Base-by-base conservation (phyloP, 37 sponge, comb jelly and placozoan species). In the Halisarca cf. caerulea region DNA sequence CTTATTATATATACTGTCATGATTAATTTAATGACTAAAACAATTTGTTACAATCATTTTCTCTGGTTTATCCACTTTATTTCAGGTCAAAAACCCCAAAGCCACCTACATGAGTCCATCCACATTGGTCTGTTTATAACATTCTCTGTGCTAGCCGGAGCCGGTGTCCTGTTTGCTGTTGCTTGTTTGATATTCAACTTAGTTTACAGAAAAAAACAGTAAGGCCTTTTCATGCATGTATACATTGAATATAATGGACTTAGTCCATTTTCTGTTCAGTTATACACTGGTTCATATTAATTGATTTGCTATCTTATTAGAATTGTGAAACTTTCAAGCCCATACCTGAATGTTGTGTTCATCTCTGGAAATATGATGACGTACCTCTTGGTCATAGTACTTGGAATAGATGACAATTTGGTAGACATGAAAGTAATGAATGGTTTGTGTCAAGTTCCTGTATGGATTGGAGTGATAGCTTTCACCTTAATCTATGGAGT, bases 401-500 rank as follows among this genome's bases (percentile, higher is more conserved):
- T 92, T 44, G 92, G 92, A 23, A 35, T 92, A 6, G 92, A 92
- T 59, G 51, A 82, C 30, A 79, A 68, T 21, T 37, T 71, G 73
- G 73, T 71, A 3, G 3, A 23, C 39, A 8, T 71, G 5, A 30
- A 20, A 9, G 73, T 71, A 4, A 21, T 37, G 20, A 71, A 30
- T 71, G 73, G 37, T 34, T 37, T 71, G 40, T 71, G 73, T 37
- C 73, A 71, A 39, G 3, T 20, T 9, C 23, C 85, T 14, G 27
- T 87, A 2, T 91, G 91, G 91, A 45, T 91, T 5, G 85, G 61
- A 35, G 84, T 77, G 37, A 39, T 87, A 17, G 88, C 88, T 2
- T 91, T 91, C 81, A 78, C 88, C n/a, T 55, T 91, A 17, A 25
- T 91, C 11, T 91, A 86, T 81, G 91, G 91, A 24, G 79, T 87